Evolutionary conservation across 2,888 invertebrate species (phyloP).

Genomic region (Branchellion lobata): DNA sequence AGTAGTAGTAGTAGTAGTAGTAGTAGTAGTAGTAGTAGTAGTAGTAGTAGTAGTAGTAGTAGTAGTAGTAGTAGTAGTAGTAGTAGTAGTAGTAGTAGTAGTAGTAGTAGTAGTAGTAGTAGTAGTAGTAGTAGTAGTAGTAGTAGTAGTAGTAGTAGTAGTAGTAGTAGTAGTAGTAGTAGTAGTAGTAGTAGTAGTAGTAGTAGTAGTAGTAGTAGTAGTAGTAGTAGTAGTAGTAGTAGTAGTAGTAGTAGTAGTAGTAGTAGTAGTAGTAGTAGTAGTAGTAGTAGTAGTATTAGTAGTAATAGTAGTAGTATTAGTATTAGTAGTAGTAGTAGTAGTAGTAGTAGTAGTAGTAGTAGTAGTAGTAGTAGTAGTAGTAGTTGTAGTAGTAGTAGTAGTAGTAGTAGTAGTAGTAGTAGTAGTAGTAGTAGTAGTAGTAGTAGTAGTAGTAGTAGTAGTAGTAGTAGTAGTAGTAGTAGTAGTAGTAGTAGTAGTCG

Average conservation of each 20-base stretch:
- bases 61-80: constrained; percentile 29
- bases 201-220: neutral
- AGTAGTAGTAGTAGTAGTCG: constrained; percentile 26
- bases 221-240: neutral
- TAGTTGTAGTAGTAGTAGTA: constrained; percentile 27
- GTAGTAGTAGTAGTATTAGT: neutral
- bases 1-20: constrained; percentile 29
- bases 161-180: constrained; percentile 29
- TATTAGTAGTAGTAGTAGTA: neutral
- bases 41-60: constrained; percentile 29
- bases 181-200: constrained; percentile 22
- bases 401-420: constrained; percentile 29
- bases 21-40: constrained; percentile 29
- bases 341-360: constrained; percentile 19
- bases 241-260: neutral
- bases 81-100: constrained; percentile 29
- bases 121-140: constrained; percentile 29
- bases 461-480: constrained; percentile 29
- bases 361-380: constrained; percentile 29
- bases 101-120: constrained; percentile 29
- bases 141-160: constrained; percentile 29
- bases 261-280: neutral
- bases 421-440: constrained; percentile 29
- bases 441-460: constrained; percentile 29
- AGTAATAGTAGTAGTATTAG: too few relatives aligned